A percentile compares a stretch with the other conserved stretches of the same genome.
Evolutionary conservation across 2,888 invertebrate genomes (phyloP).

Genomic region (Melanostoma mellinum): DNA sequence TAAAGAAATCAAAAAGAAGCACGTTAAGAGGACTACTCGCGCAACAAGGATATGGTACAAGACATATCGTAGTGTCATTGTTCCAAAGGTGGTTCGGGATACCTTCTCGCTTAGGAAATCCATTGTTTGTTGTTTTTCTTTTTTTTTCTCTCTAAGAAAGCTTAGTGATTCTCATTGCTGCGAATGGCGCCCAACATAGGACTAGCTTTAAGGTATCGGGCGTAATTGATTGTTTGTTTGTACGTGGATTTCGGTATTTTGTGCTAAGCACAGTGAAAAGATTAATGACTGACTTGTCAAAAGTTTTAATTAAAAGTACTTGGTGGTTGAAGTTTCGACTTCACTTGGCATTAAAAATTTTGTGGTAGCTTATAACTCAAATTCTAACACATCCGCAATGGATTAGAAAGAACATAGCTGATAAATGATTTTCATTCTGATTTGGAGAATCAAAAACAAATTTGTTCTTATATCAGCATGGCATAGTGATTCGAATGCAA

Average conservation of each 20-base stretch:
- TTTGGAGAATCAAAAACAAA: too few relatives aligned
- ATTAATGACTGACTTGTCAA: constrained; percentile 59
- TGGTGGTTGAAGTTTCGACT: constrained; percentile 44
- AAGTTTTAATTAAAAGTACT: constrained; percentile 62
- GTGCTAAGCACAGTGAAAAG: constrained; percentile 45
- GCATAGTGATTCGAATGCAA: too few relatives aligned
- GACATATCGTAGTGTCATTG: constrained; percentile 65
- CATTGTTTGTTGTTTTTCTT: constrained; percentile 59
- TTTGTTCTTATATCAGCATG: too few relatives aligned
- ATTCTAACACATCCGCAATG: too few relatives aligned
- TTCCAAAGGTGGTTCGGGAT: constrained; percentile 9
- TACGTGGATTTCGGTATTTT: constrained; percentile 48
- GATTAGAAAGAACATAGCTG: neutral
- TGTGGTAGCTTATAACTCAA: neutral
- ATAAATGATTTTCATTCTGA: neutral
- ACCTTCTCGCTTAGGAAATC: constrained; percentile 19
- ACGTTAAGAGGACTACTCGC: constrained; percentile 24
- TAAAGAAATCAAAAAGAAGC: neutral
- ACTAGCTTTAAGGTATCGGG: constrained; percentile 27
- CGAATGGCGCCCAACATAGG: neutral
- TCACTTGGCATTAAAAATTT: neutral
- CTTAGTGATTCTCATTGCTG: constrained; percentile 35
- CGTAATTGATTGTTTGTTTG: constrained; percentile 68
- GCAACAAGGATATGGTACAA: constrained; percentile 56
- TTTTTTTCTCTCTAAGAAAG: constrained; percentile 6